These are phyloP conservation scores for Rhogogaster chlorosoma DNA, from an alignment of 2,888 invertebrate genomes.

Conservation along the genomic window DNA sequence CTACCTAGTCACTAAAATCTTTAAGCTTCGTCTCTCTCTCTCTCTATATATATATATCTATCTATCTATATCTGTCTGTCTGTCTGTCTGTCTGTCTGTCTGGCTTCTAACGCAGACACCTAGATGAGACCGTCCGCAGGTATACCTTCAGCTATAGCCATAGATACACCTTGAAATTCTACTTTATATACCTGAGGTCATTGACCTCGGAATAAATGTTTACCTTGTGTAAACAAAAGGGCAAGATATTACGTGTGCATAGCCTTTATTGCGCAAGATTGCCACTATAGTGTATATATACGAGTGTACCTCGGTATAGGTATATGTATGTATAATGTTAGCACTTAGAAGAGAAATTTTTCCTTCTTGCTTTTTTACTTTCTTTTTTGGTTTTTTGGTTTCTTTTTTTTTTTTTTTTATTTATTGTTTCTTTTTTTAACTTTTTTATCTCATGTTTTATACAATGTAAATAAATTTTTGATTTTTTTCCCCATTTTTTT, in stretches of 20 bases:
- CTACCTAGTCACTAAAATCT: not conserved
- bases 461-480: too few species aligned
- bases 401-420: not conserved
- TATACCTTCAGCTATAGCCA: not conserved
- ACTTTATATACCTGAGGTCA: not conserved
- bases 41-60: too few species aligned
- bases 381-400: not conserved
- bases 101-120: not conserved
- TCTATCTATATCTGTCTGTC: not conserved
- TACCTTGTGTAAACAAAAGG: conserved; percentile 31
- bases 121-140: not conserved
- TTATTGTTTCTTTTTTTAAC: not conserved
- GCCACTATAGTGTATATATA: not conserved
- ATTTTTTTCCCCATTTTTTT: too few species aligned
- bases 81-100: not conserved
- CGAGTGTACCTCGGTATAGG: not conserved
- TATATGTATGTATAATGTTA: not conserved
- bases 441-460: not conserved
- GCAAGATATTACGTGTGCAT: conserved; percentile 15
- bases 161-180: not conserved
- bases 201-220: conserved; percentile 29
- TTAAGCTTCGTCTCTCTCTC: not conserved
- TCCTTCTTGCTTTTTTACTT: not conserved
- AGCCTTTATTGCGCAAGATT: conserved; percentile 30
- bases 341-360: conserved; percentile 1